Evolutionary conservation across 2,113 vertebrate species (phyloP), one percentile per base, ranked within the genome.

Genomic region (Aphelocoma coerulescens): DNA sequence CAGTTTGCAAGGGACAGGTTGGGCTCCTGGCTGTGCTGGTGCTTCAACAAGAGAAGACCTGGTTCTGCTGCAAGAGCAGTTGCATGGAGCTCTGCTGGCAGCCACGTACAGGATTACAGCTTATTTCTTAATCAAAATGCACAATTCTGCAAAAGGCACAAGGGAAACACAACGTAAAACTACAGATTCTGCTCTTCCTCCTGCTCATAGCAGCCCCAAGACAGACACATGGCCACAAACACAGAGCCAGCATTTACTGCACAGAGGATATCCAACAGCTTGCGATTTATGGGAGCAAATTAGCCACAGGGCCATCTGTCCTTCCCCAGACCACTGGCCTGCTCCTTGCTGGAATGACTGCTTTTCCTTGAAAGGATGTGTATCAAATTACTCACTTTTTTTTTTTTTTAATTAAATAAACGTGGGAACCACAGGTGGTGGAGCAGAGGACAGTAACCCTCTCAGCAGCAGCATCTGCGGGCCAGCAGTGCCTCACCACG

Each of bases 41-140:
- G 1, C 26, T 46, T 83, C 66, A 69, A 32, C 0, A 2, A 83
- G 41, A 83, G 83, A 82, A 86, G 6, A 37, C 7, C n/a, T 88
- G 1, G 1, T 57, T 80, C 79, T 85, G 35, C 1, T 1, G 39
- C 27, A 57, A 43, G 22, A 72, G 61, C 62, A 76, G 63, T 46
- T 88, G 63, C 59, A 39, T 6, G 48, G 43, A 80, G 39, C 39
- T 63, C 76, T 1, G 6, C 90, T 77, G 85, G 46, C 88, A 86
- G 58, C 28, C 75, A 94, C 33, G 26, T 37, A 51, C n/a, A 89
- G n/a, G 35, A 75, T 85, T 59, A 66, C 1, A 3, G 21, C 2
- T 91, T 85, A 58, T 76, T 93, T 85, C 82, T 91, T 58, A 44
- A 82, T 37, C 84, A 76, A 93, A 94, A 96, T 48, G n/a, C 20